Base-by-base conservation (phyloP, 2,113 vertebrate genomes). In the Sylvia atricapilla region DNA sequence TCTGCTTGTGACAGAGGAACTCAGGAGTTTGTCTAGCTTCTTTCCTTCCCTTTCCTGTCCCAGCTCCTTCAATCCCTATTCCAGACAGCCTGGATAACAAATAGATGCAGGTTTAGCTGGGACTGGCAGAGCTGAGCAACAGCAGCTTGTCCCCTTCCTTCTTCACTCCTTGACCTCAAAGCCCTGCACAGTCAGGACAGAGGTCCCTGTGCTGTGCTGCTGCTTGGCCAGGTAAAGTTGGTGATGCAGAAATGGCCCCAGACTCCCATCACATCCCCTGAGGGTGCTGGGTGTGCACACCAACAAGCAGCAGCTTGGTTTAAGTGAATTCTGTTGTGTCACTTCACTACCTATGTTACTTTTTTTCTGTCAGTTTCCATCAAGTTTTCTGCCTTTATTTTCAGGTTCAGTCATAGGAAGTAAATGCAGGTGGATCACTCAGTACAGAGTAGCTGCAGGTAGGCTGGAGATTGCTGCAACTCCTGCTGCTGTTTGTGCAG, bases 251-350 rank as follows among this genome's bases (percentile, higher is more conserved):
- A 39, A 27, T 56, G 44, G 77, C 10, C 62, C n/a, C 69, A 30
- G 53, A 2, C 24, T 50, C 31, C 2, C 37, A 11, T 16, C 37
- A 1, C 6, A 2, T 30, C 37, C 52, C 52, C 1, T 11, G 9
- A 18, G 64, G 52, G 4, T 0, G 0, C 50, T 22, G 43, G 1
- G 53, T 41, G 24, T 56, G 70, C 50, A 49, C 20, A 37, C 0
- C 0, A 35, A 20, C 14, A 62, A 49, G 59, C 80, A 63, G 59
- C 75, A 69, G 58, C 0, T 13, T 22, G 56, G 60, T 70, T 62
- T 62, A 37, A 62, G n/a, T 20, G 41, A 52, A 17, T 28, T 52
- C 39, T 23, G 8, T 41, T 60, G 14, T 44, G 27, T 68, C 76
- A 64, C 24, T 60, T 59, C 52, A 78, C 10, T 0, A 23, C 9